A percentile compares a stretch with the other conserved stretches of the same genome.
Evolutionary conservation across 2,888 invertebrate genomes (phyloP).

Genomic region (Nasonovia ribisnigri): DNA sequence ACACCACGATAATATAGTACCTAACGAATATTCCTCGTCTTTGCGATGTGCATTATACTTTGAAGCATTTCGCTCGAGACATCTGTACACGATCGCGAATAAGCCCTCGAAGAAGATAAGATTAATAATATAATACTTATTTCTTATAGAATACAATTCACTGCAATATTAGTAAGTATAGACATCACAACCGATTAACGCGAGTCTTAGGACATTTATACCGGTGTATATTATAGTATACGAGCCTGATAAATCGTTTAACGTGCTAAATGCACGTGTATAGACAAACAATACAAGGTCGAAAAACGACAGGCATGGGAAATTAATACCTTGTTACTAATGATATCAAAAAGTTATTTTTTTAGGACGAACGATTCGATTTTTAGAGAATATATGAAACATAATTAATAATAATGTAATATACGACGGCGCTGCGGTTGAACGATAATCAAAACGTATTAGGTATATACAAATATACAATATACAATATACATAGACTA

Average conservation of each 20-base stretch:
- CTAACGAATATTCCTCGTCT: not conserved
- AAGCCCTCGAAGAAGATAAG: slow-evolving; percentile 28
- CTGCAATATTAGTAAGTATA: not conserved
- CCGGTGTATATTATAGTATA: not conserved
- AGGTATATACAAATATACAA: too few relatives aligned
- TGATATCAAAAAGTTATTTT: not conserved
- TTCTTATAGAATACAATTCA: not conserved
- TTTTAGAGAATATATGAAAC: not conserved
- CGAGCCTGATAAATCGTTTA: not conserved
- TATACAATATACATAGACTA: too few relatives aligned
- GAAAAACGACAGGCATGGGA: not conserved
- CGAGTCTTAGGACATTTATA: not conserved
- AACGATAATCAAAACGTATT: not conserved
- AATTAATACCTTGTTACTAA: not conserved
- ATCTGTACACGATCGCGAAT: not conserved
- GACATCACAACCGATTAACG: not conserved
- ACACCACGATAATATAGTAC: not conserved
- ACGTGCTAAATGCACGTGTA: not conserved
- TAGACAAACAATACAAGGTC: not conserved
- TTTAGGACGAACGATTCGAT: not conserved
- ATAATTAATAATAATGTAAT: not conserved
- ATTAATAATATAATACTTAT: slow-evolving; percentile 1
- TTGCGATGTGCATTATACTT: not conserved
- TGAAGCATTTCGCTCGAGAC: not conserved
- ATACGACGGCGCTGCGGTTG: not conserved